Evolutionary conservation across 2,113 vertebrate genomes (phyloP).

Genomic region (Vicugna pacos): DNA sequence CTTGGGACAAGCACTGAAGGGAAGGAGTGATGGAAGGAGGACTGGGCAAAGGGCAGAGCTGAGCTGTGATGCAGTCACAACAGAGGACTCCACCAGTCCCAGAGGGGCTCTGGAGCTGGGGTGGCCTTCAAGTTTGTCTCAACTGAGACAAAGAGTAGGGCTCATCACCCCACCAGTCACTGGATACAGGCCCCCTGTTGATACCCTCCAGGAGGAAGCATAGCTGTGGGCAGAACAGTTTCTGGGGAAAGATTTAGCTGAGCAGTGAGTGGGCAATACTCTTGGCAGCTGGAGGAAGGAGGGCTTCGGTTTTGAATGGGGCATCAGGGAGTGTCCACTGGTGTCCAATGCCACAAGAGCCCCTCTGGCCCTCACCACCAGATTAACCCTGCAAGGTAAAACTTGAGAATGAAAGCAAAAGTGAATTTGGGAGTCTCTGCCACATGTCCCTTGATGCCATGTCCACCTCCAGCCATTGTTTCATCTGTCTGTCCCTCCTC

Average conservation of each 20-base stretch:
- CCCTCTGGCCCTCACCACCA: background rate
- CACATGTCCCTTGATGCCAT: background rate
- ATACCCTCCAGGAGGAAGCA: fast-evolving
- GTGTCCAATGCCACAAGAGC: background rate
- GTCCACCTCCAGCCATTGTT: background rate
- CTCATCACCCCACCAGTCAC: fast-evolving
- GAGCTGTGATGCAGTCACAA: background rate
- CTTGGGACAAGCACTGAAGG: background rate
- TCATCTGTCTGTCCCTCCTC: background rate
- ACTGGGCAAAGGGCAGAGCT: background rate
- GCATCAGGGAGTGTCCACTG: background rate
- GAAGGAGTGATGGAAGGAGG: background rate
- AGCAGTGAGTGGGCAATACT: background rate
- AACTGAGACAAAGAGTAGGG: background rate
- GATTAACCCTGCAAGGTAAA: background rate
- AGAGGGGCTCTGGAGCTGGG: background rate
- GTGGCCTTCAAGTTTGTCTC: background rate
- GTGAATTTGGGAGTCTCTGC: background rate
- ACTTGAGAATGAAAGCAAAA: background rate
- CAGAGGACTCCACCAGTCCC: background rate
- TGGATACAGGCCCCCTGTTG: background rate
- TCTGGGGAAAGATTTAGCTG: background rate
- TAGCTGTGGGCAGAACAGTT: background rate
- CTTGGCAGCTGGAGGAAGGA: background rate
- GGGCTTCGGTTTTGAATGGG: background rate